Evolutionary conservation across 2,888 invertebrate genomes (phyloP), one percentile per base, ranked within the genome.

Genomic region (Pseudolycoriella hygida): DNA sequence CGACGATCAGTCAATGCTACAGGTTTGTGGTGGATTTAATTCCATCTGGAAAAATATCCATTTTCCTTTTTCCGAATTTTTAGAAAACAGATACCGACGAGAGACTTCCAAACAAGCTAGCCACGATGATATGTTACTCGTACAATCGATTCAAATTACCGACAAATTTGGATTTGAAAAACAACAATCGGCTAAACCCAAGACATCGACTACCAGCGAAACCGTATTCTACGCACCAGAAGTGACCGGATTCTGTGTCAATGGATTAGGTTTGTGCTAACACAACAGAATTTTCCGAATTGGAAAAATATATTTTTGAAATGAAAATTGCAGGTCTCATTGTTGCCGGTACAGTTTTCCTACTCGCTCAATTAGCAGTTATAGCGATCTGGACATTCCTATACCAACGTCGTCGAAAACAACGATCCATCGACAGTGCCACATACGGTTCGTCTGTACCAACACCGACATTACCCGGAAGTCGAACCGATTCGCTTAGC

Each of bases 91-190:
- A 31, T 38, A 42, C 17, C 42, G 43, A 52, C 61, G 62, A 46
- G 61, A 61, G 51, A 53, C 57, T 46, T 53, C 66, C 53, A 62
- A 64, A 53, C 59, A 70, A 52, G 59, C 70, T 52, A 67, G 66
- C 48, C 72, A 77, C 49, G 87, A 90, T 57, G 85, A 89, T 60
- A 75, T 90, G 67, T 75, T 90, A 17, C 72, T 90, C 49, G 88
- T 89, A 25, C 87, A 89, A 62, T 83, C 87, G 47, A 89, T 92
- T 58, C 87, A 87, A 66, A 90, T 90, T 60, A 87, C 86, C 31
- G 90, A 92, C 68, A 87, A 88, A 63, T 90, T 89, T 63, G 86
- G 85, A 34, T 87, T 86, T 65, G 81, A 84, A 56, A 76, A 75
- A 57, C 74, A 73, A 55, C 59, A 61, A 48, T 73, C 73, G 50